Conservation (phyloP, 2,113 vertebrate genomes). For the Clinocottus analis region DNA sequence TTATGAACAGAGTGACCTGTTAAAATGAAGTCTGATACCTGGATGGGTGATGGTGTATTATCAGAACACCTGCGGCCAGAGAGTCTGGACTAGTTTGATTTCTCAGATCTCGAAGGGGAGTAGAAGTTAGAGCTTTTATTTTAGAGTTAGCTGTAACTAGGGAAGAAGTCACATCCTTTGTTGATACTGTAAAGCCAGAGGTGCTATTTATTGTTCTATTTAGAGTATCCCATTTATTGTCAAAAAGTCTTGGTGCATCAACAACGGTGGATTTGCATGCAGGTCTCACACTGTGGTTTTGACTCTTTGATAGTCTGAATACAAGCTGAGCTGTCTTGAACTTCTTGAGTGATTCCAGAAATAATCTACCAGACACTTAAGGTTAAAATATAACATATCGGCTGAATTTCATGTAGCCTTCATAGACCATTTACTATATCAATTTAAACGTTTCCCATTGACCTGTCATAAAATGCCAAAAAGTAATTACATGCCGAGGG, state of each 20-base stretch:
- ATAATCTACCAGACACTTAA: background rate
- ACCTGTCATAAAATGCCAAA: background rate
- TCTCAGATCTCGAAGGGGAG: background rate
- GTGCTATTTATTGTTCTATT: background rate
- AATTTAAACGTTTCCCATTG: background rate
- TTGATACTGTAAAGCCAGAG: background rate
- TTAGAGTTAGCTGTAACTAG: slow-evolving; percentile 5
- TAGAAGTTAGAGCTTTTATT: background rate
- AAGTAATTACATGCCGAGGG: background rate
- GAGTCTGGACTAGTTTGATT: background rate
- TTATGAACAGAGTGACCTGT: slow-evolving; percentile 19
- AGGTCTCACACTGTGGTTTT: background rate
- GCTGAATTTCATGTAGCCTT: background rate
- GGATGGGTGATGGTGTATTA: background rate
- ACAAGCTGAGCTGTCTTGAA: background rate
- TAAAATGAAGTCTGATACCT: slow-evolving; percentile 37
- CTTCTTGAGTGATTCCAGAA: background rate
- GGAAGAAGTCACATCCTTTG: slow-evolving; percentile 3
- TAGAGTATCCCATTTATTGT: background rate
- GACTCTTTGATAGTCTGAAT: background rate
- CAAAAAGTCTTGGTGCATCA: slow-evolving; percentile 5
- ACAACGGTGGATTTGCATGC: slow-evolving; percentile 4
- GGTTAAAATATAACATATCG: background rate
- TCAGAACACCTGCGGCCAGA: slow-evolving; percentile 6
- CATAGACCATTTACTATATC: background rate